Evolutionary conservation across 2,113 vertebrate genomes (phyloP).

Genomic region (Noctilio leporinus): DNA sequence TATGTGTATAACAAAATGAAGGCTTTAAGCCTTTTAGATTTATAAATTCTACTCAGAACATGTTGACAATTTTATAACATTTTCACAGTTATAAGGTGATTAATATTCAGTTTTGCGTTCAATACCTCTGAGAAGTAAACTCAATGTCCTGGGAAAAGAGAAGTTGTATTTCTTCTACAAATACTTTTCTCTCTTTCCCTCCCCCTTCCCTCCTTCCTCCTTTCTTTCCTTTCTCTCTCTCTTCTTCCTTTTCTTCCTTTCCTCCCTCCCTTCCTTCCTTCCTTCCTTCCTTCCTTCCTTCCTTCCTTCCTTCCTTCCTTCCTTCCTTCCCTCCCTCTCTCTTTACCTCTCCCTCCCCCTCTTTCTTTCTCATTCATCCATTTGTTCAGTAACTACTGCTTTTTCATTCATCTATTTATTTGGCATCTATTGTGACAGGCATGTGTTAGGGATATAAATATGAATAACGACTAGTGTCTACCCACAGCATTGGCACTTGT

Average conservation of each 20-base stretch:
- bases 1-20: background rate
- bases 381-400: background rate
- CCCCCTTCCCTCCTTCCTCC: no score
- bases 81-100: background rate
- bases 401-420: background rate
- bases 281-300: no score
- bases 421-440: background rate
- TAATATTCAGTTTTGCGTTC: background rate
- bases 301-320: no score
- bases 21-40: background rate
- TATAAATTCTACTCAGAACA: background rate
- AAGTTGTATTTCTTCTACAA: background rate
- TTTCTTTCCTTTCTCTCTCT: no score
- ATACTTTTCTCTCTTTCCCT: no score
- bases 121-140: background rate
- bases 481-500: background rate
- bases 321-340: no score
- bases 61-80: background rate
- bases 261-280: no score
- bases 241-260: no score
- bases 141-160: background rate
- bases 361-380: background rate
- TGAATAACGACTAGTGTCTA: background rate
- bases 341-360: no score
- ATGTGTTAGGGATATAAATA: background rate